A percentile compares a stretch with the other conserved stretches of the same genome.
Evolutionary conservation across 2,888 invertebrate genomes (phyloP).

Genomic region (Andrena minutula): DNA sequence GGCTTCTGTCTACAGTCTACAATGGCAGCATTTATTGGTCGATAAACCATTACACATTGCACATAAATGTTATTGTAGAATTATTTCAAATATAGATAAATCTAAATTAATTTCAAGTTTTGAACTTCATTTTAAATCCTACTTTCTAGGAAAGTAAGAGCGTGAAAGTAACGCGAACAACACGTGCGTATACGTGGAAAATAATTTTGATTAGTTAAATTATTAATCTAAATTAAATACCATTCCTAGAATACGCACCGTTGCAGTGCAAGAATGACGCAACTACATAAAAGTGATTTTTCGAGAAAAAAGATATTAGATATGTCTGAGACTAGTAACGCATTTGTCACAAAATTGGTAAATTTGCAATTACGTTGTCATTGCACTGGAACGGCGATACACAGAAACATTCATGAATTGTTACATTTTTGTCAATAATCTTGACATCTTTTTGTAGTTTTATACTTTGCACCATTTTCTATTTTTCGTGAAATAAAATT

Average conservation of each 20-base stretch:
- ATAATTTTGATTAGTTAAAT: background rate
- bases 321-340: no score
- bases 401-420: background rate
- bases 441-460: background rate
- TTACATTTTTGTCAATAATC: background rate
- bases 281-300: no score
- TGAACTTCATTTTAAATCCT: background rate
- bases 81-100: background rate
- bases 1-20: background rate
- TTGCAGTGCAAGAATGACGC: no score
- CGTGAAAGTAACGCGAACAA: background rate
- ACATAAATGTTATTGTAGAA: background rate
- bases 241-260: background rate
- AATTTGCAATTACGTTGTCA: no score
- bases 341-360: no score
- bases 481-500: background rate
- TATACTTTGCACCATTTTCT: background rate
- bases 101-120: background rate
- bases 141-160: background rate
- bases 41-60: background rate
- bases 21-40: background rate
- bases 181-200: background rate
- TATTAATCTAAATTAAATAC: background rate
- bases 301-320: no score
- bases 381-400: no score